Base-by-base conservation (phyloP, 2,113 vertebrate genomes). In the Colistium nudipinnis region DNA sequence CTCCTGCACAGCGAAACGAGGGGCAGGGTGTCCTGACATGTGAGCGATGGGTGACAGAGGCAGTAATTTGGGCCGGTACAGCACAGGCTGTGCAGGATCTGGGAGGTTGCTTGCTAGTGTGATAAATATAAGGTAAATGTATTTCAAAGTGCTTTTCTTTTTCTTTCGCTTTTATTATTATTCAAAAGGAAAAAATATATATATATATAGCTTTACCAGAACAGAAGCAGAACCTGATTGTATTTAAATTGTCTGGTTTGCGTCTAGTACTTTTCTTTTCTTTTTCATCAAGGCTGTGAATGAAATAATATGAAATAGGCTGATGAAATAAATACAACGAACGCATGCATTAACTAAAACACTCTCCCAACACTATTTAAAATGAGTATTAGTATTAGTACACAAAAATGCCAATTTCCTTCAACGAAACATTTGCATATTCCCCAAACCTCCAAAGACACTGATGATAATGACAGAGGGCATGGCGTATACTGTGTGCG, bases 41-140 rank as follows among this genome's bases (percentile, higher is more conserved):
- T 73, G 78, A 90, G 69, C 65, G 64, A 86, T 78, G 69, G 78
- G 62, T 85, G 85, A 84, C 80, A 74, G 82, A 74, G 54, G 64
- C 61, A 78, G 81, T 86, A 22, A 83, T 89, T 85, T 83, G 67
- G 80, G 47, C 70, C 60, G 75, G 62, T 78, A 69, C 43, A 77
- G 72, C 69, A 22, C 63, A 76, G 74, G 33, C 65, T 53, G 70
- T 74, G 55, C 67, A 60, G 30, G 65, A 74, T 80, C 30, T 19
- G 19, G 39, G 47, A 57, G 44, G n/a, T 71, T 51, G 52, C 56
- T 78, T 43, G 43, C 43, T 35, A 33, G 20, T 31, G 22, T 60
- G 47, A 54, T 17, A 25, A 38, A 3, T 25, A 22, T 43, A 62
- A 68, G 49, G 60, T 44, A 31, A 28, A 24, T 70, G 38, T 54